Percentiles rank a stretch among this genome's conserved stretches.
Conservation (phyloP, 1,140 invertebrate genomes). For the Eulimnadia texana region DNA sequence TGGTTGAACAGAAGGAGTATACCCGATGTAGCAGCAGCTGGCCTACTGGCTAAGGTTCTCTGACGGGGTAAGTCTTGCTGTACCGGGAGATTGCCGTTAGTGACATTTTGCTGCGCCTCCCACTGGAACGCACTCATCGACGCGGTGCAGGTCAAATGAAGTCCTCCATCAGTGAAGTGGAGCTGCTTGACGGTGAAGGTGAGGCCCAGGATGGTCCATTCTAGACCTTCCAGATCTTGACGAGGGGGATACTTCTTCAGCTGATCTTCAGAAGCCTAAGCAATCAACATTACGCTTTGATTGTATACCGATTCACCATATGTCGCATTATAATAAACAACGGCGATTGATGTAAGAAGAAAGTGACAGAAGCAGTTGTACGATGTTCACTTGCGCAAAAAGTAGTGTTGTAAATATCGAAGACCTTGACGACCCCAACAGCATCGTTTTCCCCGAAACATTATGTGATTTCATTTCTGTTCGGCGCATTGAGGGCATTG, state of each 20-base stretch:
- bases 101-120: not conserved
- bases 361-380: too few relatives aligned
- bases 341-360: too few relatives aligned
- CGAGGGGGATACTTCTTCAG: not conserved
- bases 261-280: not conserved
- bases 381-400: too few relatives aligned
- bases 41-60: not conserved
- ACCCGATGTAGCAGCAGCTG: not conserved
- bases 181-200: not conserved
- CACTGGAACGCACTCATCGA: not conserved
- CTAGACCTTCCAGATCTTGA: not conserved
- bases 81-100: not conserved
- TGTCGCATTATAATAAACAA: too few relatives aligned
- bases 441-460: too few relatives aligned
- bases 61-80: not conserved
- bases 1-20: too few relatives aligned
- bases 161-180: not conserved
- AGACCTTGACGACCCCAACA: too few relatives aligned
- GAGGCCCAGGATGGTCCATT: not conserved
- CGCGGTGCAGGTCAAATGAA: not conserved
- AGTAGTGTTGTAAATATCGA: too few relatives aligned
- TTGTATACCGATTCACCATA: too few relatives aligned
- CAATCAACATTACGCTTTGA: not conserved
- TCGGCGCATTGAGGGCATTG: too few relatives aligned
- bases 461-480: too few relatives aligned